These are phyloP conservation scores for Gephyroberyx darwinii DNA, from an alignment of 2,797 vertebrate genomes.

Conservation along the genomic window DNA sequence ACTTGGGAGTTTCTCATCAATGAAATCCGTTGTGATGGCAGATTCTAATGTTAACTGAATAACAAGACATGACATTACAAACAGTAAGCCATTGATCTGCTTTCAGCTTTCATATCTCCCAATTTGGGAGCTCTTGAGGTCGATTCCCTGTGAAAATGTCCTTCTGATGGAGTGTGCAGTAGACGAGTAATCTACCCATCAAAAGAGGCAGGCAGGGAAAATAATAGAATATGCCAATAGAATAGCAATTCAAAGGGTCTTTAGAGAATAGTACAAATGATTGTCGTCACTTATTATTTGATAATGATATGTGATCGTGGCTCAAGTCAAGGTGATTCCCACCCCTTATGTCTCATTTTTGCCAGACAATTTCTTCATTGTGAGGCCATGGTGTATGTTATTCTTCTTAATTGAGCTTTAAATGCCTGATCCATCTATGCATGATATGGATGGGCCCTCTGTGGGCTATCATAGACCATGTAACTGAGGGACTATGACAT, in stretches of 20 bases:
- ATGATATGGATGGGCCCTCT: slow-evolving; percentile 38
- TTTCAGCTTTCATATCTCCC: neutral
- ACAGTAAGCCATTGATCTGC: neutral
- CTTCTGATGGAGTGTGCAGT: slow-evolving; percentile 1
- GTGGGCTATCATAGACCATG: slow-evolving; percentile 22
- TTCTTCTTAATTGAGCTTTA: slow-evolving; percentile 60
- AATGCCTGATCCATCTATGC: slow-evolving; percentile 40
- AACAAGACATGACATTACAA: neutral
- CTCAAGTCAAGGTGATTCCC: slow-evolving; percentile 24
- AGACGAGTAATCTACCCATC: slow-evolving; percentile 19
- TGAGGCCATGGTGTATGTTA: slow-evolving; percentile 38
- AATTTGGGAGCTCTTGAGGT: neutral
- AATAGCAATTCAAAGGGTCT: neutral
- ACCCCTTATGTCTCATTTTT: slow-evolving; percentile 48
- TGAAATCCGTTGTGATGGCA: neutral
- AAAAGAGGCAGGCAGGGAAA: neutral
- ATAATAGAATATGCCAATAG: slow-evolving; percentile 13
- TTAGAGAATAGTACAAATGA: neutral
- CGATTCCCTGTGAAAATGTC: neutral
- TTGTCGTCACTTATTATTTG: slow-evolving; percentile 31
- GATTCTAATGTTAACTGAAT: neutral
- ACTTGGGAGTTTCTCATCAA: neutral
- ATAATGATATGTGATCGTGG: slow-evolving; percentile 34
- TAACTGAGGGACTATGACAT: slow-evolving; percentile 41
- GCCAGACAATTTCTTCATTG: slow-evolving; percentile 23